Conservation (phyloP, 1,140 invertebrate species). For the Nixonia krombeini region DNA sequence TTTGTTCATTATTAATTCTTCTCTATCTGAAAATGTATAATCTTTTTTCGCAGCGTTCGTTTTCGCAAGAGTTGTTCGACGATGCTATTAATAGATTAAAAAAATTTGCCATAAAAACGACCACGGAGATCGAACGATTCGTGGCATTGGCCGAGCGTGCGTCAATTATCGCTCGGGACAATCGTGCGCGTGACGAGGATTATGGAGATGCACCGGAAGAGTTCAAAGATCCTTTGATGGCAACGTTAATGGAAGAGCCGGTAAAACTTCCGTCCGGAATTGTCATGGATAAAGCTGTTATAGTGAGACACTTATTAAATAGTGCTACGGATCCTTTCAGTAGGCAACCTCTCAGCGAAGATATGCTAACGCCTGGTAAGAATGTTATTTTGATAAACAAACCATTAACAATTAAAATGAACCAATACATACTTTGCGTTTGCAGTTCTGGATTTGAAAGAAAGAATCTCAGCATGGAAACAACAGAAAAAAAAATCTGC, state of each 20-base stretch:
- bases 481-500: slow-evolving; percentile 75
- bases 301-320: slow-evolving; percentile 94
- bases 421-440: slow-evolving; percentile 48
- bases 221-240: slow-evolving; percentile 97
- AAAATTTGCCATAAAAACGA: slow-evolving; percentile 86
- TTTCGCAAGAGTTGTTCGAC: slow-evolving; percentile 91
- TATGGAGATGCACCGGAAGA: slow-evolving; percentile 97
- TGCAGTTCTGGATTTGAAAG: slow-evolving; percentile 81
- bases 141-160: slow-evolving; percentile 84
- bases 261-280: slow-evolving; percentile 94
- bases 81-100: slow-evolving; percentile 88
- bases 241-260: slow-evolving; percentile 97
- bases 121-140: slow-evolving; percentile 87
- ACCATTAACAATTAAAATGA: slow-evolving; percentile 8
- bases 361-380: slow-evolving; percentile 85
- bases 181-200: slow-evolving; percentile 90
- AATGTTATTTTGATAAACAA: no score
- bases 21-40: no score
- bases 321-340: slow-evolving; percentile 98
- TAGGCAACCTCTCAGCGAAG: slow-evolving; percentile 90
- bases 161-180: slow-evolving; percentile 84
- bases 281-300: slow-evolving; percentile 95
- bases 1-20: slow-evolving; percentile 32
- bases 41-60: slow-evolving; percentile 84
- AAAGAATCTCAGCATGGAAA: slow-evolving; percentile 85